Conservation (phyloP, 1,140 invertebrate genomes). For the Drosophila insularis region DNA sequence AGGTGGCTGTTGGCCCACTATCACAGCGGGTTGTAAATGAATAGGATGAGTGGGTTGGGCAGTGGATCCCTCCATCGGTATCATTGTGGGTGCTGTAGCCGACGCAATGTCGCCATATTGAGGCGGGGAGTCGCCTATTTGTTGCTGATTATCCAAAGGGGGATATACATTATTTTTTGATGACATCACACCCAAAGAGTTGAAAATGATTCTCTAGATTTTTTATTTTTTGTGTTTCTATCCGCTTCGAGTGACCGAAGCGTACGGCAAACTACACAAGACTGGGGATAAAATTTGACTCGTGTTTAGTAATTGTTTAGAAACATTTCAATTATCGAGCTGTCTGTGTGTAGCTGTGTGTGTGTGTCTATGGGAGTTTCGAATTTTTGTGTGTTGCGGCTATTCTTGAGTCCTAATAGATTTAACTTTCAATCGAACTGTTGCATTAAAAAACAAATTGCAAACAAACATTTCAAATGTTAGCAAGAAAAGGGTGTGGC, state of each 20-base stretch:
- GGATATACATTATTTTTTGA: conserved; percentile 36
- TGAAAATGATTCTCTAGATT: neutral
- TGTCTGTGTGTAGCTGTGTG: too few relatives aligned
- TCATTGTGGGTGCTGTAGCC: conserved; percentile 23
- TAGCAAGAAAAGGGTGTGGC: too few relatives aligned
- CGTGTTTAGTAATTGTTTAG: neutral
- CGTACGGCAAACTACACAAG: neutral
- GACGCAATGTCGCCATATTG: conserved; percentile 32
- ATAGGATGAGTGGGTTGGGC: neutral
- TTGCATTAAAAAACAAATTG: too few relatives aligned
- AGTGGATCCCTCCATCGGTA: neutral
- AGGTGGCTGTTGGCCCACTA: conserved; percentile 27
- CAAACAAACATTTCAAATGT: too few relatives aligned
- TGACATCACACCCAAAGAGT: conserved; percentile 11
- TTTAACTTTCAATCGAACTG: too few relatives aligned
- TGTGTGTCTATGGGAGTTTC: too few relatives aligned
- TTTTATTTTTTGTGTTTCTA: neutral
- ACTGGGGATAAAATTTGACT: neutral
- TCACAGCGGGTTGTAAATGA: neutral
- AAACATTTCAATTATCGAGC: neutral
- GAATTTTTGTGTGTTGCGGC: too few relatives aligned
- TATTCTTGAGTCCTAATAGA: too few relatives aligned
- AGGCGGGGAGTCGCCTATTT: conserved; percentile 14
- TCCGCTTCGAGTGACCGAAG: neutral
- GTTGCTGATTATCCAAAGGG: neutral